Percentiles rank a stretch among this genome's conserved stretches.
Evolutionary conservation across 2,797 vertebrate genomes (phyloP).

Genomic region (Halcyon chelicuti): DNA sequence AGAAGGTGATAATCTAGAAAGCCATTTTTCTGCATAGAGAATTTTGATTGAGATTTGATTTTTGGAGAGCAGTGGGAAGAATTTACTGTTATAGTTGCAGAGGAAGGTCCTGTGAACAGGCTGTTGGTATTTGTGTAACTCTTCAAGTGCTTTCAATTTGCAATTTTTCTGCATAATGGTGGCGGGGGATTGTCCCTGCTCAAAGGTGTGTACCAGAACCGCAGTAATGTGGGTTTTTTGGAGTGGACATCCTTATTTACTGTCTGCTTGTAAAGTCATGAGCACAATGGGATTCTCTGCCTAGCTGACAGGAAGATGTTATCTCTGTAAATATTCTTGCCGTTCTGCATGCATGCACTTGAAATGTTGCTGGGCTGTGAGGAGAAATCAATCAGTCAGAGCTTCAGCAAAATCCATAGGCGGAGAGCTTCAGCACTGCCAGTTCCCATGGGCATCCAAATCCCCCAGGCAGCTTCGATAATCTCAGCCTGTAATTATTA

Average conservation of each 20-base stretch:
- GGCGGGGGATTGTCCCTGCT: neutral
- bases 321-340: neutral
- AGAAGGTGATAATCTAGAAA: neutral
- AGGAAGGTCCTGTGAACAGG: neutral
- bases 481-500: conserved; percentile 23
- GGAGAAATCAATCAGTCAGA: neutral
- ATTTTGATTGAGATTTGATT: neutral
- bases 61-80: neutral
- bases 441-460: neutral
- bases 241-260: neutral
- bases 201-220: neutral
- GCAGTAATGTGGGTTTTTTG: neutral
- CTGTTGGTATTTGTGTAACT: neutral
- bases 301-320: neutral
- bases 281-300: neutral
- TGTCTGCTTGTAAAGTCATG: neutral
- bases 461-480: neutral
- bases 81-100: neutral
- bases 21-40: neutral
- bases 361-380: neutral
- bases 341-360: neutral
- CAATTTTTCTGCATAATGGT: neutral
- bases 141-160: neutral
- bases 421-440: neutral
- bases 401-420: neutral